Percentiles rank a stretch among this genome's conserved stretches.
Evolutionary conservation across 1,140 invertebrate species (phyloP).

Genomic region (Hylyphantes graminicola): DNA sequence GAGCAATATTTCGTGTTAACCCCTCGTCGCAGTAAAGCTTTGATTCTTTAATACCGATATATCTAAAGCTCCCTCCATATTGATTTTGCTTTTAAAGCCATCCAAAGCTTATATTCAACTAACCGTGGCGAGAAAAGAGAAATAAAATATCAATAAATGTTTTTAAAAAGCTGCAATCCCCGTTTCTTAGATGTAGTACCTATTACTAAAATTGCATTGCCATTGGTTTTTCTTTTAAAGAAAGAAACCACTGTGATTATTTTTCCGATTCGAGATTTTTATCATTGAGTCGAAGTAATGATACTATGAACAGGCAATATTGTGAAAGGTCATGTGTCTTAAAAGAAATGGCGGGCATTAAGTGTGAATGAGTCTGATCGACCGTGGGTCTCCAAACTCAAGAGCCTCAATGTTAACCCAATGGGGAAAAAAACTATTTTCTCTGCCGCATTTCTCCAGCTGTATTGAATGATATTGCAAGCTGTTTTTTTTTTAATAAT

Average conservation of each 20-base stretch:
- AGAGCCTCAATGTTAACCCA: no score
- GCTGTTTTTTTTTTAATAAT: no score
- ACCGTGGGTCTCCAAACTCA: no score
- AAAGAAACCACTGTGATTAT: constrained; percentile 2
- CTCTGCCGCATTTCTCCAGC: no score
- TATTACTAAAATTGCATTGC: constrained; percentile 30
- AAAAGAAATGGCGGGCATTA: no score
- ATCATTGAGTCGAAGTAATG: not conserved
- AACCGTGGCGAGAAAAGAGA: not conserved
- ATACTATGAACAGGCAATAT: no score
- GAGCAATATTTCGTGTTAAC: constrained; percentile 40
- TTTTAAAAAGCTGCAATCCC: not conserved
- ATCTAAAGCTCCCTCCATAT: not conserved
- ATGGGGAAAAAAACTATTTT: no score
- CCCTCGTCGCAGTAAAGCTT: constrained; percentile 7
- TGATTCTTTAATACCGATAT: constrained; percentile 27
- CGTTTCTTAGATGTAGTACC: not conserved
- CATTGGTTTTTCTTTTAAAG: constrained; percentile 26
- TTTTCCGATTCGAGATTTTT: constrained; percentile 12
- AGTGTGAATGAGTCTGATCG: no score
- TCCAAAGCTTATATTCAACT: constrained; percentile 6
- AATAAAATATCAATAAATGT: not conserved
- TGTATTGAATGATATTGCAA: no score
- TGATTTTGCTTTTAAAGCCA: constrained; percentile 9
- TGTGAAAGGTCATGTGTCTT: no score